Percentiles rank a stretch among this genome's conserved stretches.
These are phyloP conservation scores for Ondatra zibethicus DNA, from an alignment of 2,113 vertebrate genomes.

Conservation along the genomic window DNA sequence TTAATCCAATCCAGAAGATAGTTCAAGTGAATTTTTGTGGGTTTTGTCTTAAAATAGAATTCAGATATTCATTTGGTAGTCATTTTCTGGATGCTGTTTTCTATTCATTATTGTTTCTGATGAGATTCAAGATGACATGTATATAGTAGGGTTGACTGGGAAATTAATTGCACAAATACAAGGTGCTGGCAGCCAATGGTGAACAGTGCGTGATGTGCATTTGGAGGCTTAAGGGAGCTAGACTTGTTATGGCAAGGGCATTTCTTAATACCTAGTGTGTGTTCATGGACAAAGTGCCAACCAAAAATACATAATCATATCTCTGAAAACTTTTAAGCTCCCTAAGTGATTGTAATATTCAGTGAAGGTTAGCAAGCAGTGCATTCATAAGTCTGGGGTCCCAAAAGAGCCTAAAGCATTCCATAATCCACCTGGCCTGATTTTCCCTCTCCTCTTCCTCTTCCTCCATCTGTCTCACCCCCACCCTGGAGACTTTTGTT, in stretches of 20 bases:
- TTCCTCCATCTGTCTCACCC: not conserved
- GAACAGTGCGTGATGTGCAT: not conserved
- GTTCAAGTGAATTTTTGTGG: not conserved
- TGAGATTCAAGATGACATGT: not conserved
- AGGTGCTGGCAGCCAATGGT: not conserved
- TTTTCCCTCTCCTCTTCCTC: not conserved
- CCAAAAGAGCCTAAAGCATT: not conserved
- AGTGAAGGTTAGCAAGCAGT: not conserved
- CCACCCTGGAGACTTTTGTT: not conserved
- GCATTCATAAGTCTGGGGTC: not conserved
- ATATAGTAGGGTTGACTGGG: not conserved
- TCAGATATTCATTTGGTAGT: not conserved
- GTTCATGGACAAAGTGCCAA: not conserved
- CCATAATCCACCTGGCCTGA: not conserved
- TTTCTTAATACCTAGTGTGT: not conserved
- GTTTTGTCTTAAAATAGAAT: not conserved
- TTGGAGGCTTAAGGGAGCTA: accelerated
- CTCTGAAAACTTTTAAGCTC: not conserved
- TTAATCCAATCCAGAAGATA: not conserved
- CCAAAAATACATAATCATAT: not conserved
- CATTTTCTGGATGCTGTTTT: not conserved
- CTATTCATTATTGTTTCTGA: not conserved
- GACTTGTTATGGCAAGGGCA: not conserved
- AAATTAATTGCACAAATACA: not conserved
- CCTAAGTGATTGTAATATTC: not conserved